These are phyloP conservation scores for Tupaia tana DNA, from an alignment of 2,113 vertebrate genomes.

Conservation along the genomic window DNA sequence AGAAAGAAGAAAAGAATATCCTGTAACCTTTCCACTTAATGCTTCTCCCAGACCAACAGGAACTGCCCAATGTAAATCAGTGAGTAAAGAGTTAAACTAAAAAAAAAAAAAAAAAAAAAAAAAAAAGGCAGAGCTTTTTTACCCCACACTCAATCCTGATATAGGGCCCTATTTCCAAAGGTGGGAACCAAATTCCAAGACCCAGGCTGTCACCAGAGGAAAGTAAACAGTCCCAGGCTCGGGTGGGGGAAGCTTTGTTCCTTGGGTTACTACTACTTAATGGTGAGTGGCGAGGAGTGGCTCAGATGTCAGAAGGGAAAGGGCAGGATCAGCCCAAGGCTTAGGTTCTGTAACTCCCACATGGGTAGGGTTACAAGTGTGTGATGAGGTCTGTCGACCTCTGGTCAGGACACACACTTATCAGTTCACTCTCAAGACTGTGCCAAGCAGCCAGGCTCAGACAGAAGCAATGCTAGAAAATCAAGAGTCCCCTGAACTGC, in stretches of 20 bases:
- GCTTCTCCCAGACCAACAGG: not conserved
- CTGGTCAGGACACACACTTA: constrained; percentile 44
- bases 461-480: not conserved
- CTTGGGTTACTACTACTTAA: constrained; percentile 39
- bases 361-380: constrained; percentile 53
- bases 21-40: not conserved
- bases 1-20: not conserved
- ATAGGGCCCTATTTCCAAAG: not conserved
- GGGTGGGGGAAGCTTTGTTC: not conserved
- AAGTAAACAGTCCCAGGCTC: not conserved
- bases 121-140: not conserved
- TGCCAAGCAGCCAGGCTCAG: not conserved
- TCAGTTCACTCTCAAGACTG: constrained; percentile 20
- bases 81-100: not conserved
- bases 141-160: not conserved
- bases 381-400: constrained; percentile 1
- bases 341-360: constrained; percentile 42
- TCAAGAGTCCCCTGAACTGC: not conserved
- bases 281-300: not conserved
- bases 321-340: constrained; percentile 22
- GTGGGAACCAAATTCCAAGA: not conserved
- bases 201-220: not conserved
- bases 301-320: constrained; percentile 50
- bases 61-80: not conserved
- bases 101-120: not conserved